These are phyloP conservation scores for Genyomyrus donnyi DNA, from an alignment of 2,113 vertebrate species.

Conservation along the genomic window DNA sequence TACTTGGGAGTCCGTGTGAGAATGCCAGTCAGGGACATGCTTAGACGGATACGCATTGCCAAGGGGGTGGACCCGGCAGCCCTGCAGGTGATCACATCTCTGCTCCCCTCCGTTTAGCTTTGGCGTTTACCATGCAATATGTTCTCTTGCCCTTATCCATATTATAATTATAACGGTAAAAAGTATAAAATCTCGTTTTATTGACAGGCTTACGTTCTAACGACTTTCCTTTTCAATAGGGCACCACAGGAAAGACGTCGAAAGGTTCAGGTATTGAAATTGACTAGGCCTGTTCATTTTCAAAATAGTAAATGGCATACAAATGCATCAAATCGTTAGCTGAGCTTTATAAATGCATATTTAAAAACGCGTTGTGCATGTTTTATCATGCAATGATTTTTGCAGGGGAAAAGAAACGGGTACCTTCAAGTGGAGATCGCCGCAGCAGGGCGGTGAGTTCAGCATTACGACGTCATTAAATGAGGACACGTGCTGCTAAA, in stretches of 20 bases:
- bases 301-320: not conserved
- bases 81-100: constrained; percentile 49
- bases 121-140: not conserved
- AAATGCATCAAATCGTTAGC: not conserved
- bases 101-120: too few relatives aligned
- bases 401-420: constrained; percentile 60
- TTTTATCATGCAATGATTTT: not conserved
- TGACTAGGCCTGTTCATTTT: not conserved
- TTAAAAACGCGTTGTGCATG: not conserved
- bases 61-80: constrained; percentile 49
- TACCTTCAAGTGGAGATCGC: constrained; percentile 50
- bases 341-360: not conserved
- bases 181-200: not conserved
- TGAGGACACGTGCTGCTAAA: not conserved
- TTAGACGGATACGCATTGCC: constrained; percentile 62
- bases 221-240: not conserved
- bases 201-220: not conserved
- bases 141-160: too few relatives aligned
- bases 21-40: constrained; percentile 72
- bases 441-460: constrained; percentile 54
- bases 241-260: constrained; percentile 11
- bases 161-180: not conserved
- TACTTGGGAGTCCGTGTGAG: constrained; percentile 77
- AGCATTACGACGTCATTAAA: not conserved
- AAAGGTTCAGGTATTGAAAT: constrained; percentile 11